Percentiles rank a stretch among this genome's conserved stretches.
Conservation (phyloP, 2,888 invertebrate genomes). For the Sesia bembeciformis region DNA sequence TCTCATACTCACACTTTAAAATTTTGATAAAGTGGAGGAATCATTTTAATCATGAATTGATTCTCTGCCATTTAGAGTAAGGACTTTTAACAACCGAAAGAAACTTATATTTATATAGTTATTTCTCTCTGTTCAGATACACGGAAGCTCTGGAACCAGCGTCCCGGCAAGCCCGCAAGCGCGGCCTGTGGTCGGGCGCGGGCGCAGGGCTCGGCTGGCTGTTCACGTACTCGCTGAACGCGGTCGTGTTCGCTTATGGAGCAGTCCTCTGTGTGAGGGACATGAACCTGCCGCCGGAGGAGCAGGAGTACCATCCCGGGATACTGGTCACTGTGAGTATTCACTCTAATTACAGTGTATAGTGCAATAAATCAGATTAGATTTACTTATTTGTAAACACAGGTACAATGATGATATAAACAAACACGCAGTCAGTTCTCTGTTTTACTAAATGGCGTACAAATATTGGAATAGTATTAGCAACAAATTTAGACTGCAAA, state of each 20-base stretch:
- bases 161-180: slow-evolving; percentile 67
- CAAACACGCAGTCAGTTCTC: too few relatives aligned
- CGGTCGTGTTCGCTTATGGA: slow-evolving; percentile 86
- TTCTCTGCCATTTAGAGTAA: too few relatives aligned
- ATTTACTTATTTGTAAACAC: too few relatives aligned
- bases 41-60: too few relatives aligned
- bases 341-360: too few relatives aligned
- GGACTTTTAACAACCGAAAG: too few relatives aligned
- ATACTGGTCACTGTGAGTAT: slow-evolving; percentile 78
- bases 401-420: too few relatives aligned
- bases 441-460: too few relatives aligned
- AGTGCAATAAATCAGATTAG: background rate
- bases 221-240: slow-evolving; percentile 81
- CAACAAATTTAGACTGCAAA: too few relatives aligned
- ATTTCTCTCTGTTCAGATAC: slow-evolving; percentile 38
- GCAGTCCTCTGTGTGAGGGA: slow-evolving; percentile 79
- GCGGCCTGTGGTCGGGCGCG: slow-evolving; percentile 78
- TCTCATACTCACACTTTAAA: too few relatives aligned
- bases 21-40: too few relatives aligned
- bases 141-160: slow-evolving; percentile 67
- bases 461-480: too few relatives aligned
- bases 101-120: background rate
- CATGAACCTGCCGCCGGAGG: slow-evolving; percentile 66
- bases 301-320: slow-evolving; percentile 78
- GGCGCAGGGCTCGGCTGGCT: slow-evolving; percentile 83